Base-by-base conservation (phyloP, 2,888 invertebrate genomes). In the Cryptosula pallasiana region DNA sequence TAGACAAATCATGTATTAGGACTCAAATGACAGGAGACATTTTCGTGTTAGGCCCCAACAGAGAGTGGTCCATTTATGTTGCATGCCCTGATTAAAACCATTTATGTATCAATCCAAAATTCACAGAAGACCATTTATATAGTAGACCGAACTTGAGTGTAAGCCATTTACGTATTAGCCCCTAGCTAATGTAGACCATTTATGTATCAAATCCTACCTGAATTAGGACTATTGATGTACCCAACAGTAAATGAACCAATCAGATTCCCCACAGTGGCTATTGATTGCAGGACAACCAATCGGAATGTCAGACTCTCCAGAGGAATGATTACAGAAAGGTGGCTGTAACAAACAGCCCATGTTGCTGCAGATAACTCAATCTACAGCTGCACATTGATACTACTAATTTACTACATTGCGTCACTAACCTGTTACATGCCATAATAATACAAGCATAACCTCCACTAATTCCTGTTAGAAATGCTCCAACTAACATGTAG, bases 391-490 rank as follows among this genome's bases (percentile, higher is more conserved):
- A n/a, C n/a, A n/a, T n/a, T n/a, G n/a, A n/a, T n/a, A n/a, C n/a
- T n/a, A n/a, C n/a, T 20, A 45, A 45, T 20, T 45, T 45, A 45
- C 45, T 13, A 20, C 9, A 13, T 45, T 45, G 45, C 13, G 5
- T 5, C 13, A 5, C 9, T 23, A 5, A 70, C 70, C 45, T 54
- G 70, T 23, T 36, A 2, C 35, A 54, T 9, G 70, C 70, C 70
- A 70, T 70, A 23, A 70, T 36, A 36, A 36, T 23, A 29, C 29
- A 54, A 20, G 70, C 70, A 36, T 29, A 70, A n/a, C 70, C 70
- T 5, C 70, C 70, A 54, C 36, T 27, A 9, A 23, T 13, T 2
- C 70, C 70, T 27, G 45, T 54, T n/a, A 70, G 35, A 29, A 70
- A 35, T n/a, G 70, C 36, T n/a, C 45, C 70, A 23, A 70, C 45